Conservation (phyloP, 1,140 invertebrate genomes). For the Gryllus bimaculatus region DNA sequence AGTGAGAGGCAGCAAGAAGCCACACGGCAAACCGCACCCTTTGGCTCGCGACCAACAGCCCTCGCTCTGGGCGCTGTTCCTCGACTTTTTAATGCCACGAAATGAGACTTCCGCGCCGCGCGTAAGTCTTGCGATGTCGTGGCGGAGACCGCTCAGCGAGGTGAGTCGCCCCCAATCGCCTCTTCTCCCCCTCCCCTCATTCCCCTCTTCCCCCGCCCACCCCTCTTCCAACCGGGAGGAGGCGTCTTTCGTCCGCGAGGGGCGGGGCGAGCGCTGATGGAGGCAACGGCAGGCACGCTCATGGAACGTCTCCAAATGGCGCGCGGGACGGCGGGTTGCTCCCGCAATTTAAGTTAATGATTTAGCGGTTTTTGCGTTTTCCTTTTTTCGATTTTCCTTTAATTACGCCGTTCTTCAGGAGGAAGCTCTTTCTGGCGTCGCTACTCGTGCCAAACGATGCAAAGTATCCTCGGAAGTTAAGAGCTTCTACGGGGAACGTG, state of each 20-base stretch:
- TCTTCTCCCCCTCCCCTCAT: background rate
- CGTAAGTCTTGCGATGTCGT: background rate
- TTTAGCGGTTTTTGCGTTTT: background rate
- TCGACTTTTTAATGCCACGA: background rate
- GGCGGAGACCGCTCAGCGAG: no score
- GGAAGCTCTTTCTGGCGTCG: background rate
- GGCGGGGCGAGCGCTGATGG: background rate
- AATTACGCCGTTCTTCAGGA: background rate
- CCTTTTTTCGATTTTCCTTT: background rate
- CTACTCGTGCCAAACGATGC: background rate
- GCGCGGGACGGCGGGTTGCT: background rate
- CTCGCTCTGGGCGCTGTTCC: background rate
- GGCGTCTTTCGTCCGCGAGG: background rate
- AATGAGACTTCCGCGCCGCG: background rate
- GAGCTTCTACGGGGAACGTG: background rate
- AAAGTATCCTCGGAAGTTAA: background rate
- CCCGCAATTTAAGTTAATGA: constrained; percentile 1
- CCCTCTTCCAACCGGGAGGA: background rate
- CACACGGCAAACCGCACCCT: background rate
- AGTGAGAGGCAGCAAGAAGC: no score
- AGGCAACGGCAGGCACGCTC: background rate
- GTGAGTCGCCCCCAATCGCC: background rate
- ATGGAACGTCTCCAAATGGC: constrained; percentile 3
- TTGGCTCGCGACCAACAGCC: background rate
- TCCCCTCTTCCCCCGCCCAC: background rate